Evolutionary conservation across 2,113 vertebrate species (phyloP), one percentile per base, ranked within the genome.

Genomic region (Dascyllus trimaculatus): DNA sequence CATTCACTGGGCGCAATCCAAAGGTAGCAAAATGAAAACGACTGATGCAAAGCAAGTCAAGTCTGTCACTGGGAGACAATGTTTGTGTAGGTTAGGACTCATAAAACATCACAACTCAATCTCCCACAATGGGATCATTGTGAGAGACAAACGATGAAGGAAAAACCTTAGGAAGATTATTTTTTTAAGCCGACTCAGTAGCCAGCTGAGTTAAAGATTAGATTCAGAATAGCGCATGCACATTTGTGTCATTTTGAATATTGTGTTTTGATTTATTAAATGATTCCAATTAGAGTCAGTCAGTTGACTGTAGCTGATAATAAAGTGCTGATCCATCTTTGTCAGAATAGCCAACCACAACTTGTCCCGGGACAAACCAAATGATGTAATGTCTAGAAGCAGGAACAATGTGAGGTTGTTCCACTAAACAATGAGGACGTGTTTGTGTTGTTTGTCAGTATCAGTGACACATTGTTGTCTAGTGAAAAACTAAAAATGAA

Each of bases 331-430:
- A 29, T 48, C 4, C 5, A 4, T 65, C 53, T 84, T 48, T 19
- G 43, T 73, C 45, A 5, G 22, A 13, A 2, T 68, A 73, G 71
- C 45, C n/a, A 9, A 70, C 2, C 68, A 22, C 65, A 70, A 15
- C n/a, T 56, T 61, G 64, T 76, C 38, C 48, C 10, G 2, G 2
- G 48, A 77, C 60, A 10, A 65, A 13, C 29, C 45, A 51, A 2
- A 19, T 84, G 80, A 88, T 67, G 68, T 71, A 11, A 78, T 2
- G 70, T 85, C 79, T 83, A 14, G 43, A 58, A 59, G 64, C 38
- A 14, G 53, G 59, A 77, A 84, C 81, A 80, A 71, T 53, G 21
- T 17, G 15, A 66, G 46, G 26, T n/a, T 85, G 65, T 82, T 69
- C 62, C 11, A 3, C 14, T 0, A 15, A 77, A 80, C 65, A 86